phyloP scores from a whole-genome alignment of 2,113 vertebrate genomes.

The Ctenomys sociabilis region DNA sequence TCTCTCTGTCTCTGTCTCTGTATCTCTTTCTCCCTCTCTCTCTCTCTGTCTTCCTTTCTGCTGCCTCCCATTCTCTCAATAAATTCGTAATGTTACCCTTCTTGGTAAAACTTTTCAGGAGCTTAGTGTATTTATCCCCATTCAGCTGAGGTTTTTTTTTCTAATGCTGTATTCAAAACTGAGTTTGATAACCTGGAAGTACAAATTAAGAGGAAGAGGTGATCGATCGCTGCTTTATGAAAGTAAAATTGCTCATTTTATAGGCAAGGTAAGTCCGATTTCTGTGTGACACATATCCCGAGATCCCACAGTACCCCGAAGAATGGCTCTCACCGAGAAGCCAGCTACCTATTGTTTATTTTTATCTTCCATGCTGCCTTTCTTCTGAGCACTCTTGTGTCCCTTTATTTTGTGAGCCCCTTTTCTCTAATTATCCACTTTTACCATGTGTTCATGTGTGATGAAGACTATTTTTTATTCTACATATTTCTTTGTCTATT shows the following conservation, averaged over 20 bases:
- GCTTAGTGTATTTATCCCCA: neutral
- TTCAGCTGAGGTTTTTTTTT: neutral
- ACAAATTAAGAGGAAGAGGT: too few relatives aligned
- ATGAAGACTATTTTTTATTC: neutral
- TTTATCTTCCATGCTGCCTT: neutral
- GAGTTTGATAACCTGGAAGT: too few relatives aligned
- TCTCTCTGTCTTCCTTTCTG: neutral
- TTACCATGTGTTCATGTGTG: neutral
- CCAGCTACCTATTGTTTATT: neutral
- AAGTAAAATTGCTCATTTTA: neutral
- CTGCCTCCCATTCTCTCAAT: neutral
- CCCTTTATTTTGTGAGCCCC: neutral
- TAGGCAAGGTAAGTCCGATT: neutral
- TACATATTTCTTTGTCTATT: neutral
- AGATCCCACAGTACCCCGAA: neutral
- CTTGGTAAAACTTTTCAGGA: neutral
- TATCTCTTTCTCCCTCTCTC: too few relatives aligned
- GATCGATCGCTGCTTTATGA: too few relatives aligned
- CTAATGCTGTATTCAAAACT: too few relatives aligned
- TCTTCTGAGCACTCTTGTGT: neutral
- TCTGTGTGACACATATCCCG: neutral
- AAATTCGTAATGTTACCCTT: neutral
- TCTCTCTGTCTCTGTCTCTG: too few relatives aligned
- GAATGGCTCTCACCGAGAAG: neutral
- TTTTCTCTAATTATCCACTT: neutral